Percentiles rank a stretch among this genome's conserved stretches.
Evolutionary conservation across 2,113 vertebrate species (phyloP).

Genomic region (Vanacampus margaritifer): DNA sequence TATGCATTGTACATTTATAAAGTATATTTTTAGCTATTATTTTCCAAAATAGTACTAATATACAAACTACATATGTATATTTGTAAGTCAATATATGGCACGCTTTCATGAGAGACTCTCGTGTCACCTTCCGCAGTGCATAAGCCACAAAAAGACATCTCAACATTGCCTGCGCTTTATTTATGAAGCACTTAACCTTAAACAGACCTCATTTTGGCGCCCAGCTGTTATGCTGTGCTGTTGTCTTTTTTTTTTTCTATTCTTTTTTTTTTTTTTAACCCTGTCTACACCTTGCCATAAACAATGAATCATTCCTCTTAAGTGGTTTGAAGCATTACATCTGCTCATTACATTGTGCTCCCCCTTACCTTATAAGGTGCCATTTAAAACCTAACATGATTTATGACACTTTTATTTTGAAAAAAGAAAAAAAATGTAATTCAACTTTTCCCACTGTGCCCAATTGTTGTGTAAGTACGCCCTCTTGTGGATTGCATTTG

Average conservation of each 20-base stretch:
- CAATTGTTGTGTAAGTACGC: neutral
- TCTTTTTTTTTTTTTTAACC: neutral
- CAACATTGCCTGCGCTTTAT: neutral
- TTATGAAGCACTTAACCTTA: neutral
- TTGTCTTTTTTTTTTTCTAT: neutral
- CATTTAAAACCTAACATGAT: neutral
- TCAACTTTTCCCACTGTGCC: neutral
- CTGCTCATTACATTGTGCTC: neutral
- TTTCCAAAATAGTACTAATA: no score
- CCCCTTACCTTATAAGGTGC: neutral
- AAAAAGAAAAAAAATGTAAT: neutral
- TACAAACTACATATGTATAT: no score
- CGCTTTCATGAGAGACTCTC: no score
- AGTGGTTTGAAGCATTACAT: neutral
- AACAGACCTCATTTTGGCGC: neutral
- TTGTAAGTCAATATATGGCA: no score
- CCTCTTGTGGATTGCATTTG: neutral
- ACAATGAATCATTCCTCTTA: conserved; percentile 13
- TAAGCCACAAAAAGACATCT: no score
- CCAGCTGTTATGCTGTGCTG: neutral
- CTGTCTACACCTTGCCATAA: conserved; percentile 3
- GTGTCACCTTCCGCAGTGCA: no score
- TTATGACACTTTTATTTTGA: neutral
- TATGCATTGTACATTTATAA: no score
- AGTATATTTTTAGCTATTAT: no score